Evolutionary conservation across 2,888 invertebrate species (phyloP), one percentile per base, ranked within the genome.

Genomic region (Rhogogaster chlorosoma): DNA sequence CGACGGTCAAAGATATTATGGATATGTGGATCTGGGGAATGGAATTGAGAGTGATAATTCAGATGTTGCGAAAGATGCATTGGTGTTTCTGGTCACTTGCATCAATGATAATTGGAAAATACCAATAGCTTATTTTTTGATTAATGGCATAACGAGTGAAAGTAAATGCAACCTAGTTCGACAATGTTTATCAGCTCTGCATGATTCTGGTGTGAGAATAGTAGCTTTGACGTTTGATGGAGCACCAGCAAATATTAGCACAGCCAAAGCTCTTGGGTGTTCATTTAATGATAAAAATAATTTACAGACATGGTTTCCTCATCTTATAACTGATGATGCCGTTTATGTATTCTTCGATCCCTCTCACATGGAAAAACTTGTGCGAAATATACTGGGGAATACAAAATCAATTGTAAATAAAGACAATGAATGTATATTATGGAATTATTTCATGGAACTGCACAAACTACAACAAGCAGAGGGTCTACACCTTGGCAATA

Each of bases 121-220:
- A 10, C 92, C 91, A 36, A 87, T 92, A 9, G 91, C 89, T 0
- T 92, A 92, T 86, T 93, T 91, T 87, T 88, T 92, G 22, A 86
- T 88, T 49, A 77, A 88, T 22, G 88, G 89, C 6, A 77, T 92
- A 5, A 85, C 36, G 15, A 88, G 88, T 7, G 85, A 89, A 84
- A 88, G 87, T 82, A 89, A 89, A 83, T 87, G 87, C 12, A 87
- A 87, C 78, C 64, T 78, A 64, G 42, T 85, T 1, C 57, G n/a
- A n/a, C 61, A 85, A 57, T 83, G 73, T 45, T 64, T 85, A 38
- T 15, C 22, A 22, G 83, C 64, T 22, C n/a, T 85, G 61, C 73
- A 75, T 84, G 84, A 75, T 22, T 32, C 70, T 10, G 49, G 70
- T 10, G 57, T 85, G 26, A 84, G 42, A 77, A 38, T 85, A 45